Evolutionary conservation across 2,888 invertebrate species (phyloP), one percentile per base, ranked within the genome.

Genomic region (Drosophila subquinaria): DNA sequence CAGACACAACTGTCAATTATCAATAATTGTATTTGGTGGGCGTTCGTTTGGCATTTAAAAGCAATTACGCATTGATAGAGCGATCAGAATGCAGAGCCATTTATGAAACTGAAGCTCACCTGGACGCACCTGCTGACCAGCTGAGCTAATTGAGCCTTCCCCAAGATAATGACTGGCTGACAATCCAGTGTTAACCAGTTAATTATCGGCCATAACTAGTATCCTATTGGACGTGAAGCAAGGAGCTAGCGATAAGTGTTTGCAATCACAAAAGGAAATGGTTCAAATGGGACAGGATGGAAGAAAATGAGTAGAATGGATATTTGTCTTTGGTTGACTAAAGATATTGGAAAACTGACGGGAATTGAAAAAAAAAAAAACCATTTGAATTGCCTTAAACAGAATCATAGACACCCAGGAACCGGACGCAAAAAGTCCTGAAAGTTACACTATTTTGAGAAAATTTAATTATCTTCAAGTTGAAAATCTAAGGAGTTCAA

Each of bases 61-160:
- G 57, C 84, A 81, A 81, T 81, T 87, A 86, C 40, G 66, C 59
- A 80, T 80, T 73, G 59, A 69, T 73, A 64, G 73, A 69, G 61
- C 52, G 68, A 51, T 47, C 30, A n/a, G 30, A 40, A 50, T 50
- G 50, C 60, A 38, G 30, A 48, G 52, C 35, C 69, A 64, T 48
- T 48, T 51, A 13, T 35, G 20, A 27, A 50, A 47, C 17, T 13
- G 35, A 50, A 35, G 23, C 52, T 35, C 17, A 50, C 40, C 61
- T 38, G 42, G 48, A 50, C 45, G 50, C 72, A 67, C 62, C 76
- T 62, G 69, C 71, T 62, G 74, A 73, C 59, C 61, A 56, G 43
- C 51, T 55, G n/a, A n/a, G 36, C 68, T 61, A 62, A 67, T 63
- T 75, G 62, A 61, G 51, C 43, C 59, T 33, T 55, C 8, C 47